Evolutionary conservation across 2,888 invertebrate genomes (phyloP).

Genomic region (Boloria euphrosyne): DNA sequence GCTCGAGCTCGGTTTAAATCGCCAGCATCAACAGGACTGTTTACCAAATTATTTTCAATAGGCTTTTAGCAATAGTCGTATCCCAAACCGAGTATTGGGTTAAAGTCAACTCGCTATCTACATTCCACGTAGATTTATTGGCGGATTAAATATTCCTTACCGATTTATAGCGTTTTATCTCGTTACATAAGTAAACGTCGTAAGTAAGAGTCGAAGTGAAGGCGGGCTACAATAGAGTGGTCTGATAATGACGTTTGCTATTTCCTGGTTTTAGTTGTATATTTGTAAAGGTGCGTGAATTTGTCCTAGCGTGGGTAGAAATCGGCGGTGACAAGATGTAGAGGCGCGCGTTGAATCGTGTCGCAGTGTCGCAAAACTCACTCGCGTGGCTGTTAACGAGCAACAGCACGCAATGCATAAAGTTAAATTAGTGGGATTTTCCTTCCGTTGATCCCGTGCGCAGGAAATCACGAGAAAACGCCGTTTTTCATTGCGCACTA

Average conservation of each 20-base stretch:
- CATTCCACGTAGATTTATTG: conserved; percentile 63
- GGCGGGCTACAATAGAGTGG: conserved; percentile 59
- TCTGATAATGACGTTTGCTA: conserved; percentile 62
- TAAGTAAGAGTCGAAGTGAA: conserved; percentile 28
- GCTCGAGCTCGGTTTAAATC: conserved; percentile 71
- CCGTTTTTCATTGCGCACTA: conserved; percentile 71
- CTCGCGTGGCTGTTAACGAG: conserved; percentile 63
- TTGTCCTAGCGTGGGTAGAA: conserved; percentile 47
- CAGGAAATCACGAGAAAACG: conserved; percentile 78
- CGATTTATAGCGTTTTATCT: conserved; percentile 72
- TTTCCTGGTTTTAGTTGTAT: conserved; percentile 56
- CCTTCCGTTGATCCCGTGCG: conserved; percentile 72
- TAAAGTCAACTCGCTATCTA: conserved; percentile 59
- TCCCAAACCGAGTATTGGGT: conserved; percentile 52
- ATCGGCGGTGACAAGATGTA: conserved; percentile 48
- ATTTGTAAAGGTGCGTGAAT: conserved; percentile 48
- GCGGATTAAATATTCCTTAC: conserved; percentile 68
- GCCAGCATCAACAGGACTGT: conserved; percentile 76
- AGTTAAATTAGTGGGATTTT: conserved; percentile 73
- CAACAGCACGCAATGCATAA: conserved; percentile 66
- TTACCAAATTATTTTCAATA: conserved; percentile 81
- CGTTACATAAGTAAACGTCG: conserved; percentile 61
- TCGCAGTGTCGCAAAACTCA: conserved; percentile 42
- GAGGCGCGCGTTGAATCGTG: conserved; percentile 45
- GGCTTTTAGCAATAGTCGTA: conserved; percentile 73